phyloP scores from a whole-genome alignment of 2,888 invertebrate species.

The Exephanes ischioxanthus region DNA sequence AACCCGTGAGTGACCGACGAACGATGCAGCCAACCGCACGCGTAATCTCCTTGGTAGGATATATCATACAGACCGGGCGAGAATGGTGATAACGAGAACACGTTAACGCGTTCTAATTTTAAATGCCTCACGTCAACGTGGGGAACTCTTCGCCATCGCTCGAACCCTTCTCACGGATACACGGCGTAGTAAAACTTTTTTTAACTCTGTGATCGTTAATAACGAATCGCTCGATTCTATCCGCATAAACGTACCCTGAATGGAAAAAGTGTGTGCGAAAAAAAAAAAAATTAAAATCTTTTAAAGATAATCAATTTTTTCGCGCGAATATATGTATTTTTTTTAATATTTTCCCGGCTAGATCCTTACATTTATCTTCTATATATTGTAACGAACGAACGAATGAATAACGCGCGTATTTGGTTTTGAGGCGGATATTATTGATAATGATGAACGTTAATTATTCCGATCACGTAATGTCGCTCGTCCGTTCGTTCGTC shows the following conservation, averaged over 20 bases:
- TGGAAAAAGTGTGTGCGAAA: background rate
- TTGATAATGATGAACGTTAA: too few relatives aligned
- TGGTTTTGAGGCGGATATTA: too few relatives aligned
- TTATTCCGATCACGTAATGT: too few relatives aligned
- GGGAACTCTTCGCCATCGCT: background rate
- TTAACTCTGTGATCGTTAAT: background rate
- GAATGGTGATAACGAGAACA: conserved; percentile 34
- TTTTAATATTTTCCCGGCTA: too few relatives aligned
- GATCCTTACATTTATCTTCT: too few relatives aligned
- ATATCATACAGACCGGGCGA: conserved; percentile 12
- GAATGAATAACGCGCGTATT: too few relatives aligned
- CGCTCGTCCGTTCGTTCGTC: too few relatives aligned
- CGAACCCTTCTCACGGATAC: background rate
- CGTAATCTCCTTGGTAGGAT: conserved; percentile 56
- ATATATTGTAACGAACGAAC: too few relatives aligned
- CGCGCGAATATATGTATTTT: too few relatives aligned
- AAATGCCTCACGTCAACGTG: conserved; percentile 9
- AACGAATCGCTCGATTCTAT: background rate
- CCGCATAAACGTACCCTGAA: too few relatives aligned
- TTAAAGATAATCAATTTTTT: background rate
- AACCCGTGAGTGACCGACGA: conserved; percentile 45
- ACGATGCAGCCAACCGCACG: conserved; percentile 61
- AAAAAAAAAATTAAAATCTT: too few relatives aligned
- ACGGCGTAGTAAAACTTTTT: background rate
- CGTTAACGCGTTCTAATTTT: conserved; percentile 37